A percentile compares a stretch with the other conserved stretches of the same genome.
Conservation (phyloP, 2,888 invertebrate species). For the Agonopterix arenella region DNA sequence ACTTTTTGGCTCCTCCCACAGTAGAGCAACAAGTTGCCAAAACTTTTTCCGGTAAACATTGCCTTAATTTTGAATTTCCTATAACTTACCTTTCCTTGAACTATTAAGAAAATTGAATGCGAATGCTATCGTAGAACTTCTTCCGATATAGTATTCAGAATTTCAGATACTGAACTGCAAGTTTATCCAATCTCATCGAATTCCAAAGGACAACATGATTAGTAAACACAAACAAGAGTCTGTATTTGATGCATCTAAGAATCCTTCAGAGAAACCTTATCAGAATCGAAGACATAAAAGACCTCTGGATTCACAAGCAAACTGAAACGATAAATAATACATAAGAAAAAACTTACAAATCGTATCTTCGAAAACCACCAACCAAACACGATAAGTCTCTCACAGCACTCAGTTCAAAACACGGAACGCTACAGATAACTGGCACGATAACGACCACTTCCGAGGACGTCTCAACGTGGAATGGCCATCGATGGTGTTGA, state of each 20-base stretch:
- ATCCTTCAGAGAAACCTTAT: too few species aligned
- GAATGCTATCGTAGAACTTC: background rate
- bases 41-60: slow-evolving; percentile 5
- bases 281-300: too few species aligned
- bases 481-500: slow-evolving; percentile 44
- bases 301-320: too few species aligned
- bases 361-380: slow-evolving; percentile 20
- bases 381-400: slow-evolving; percentile 43
- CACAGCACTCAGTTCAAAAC: slow-evolving; percentile 57
- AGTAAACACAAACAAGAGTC: too few species aligned
- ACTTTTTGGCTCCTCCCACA: slow-evolving; percentile 46
- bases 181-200: too few species aligned
- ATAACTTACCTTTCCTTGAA: background rate
- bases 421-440: slow-evolving; percentile 30
- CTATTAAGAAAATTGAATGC: background rate
- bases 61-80: background rate
- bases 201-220: too few species aligned
- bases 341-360: slow-evolving; percentile 21
- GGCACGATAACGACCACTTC: slow-evolving; percentile 40
- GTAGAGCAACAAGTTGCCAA: slow-evolving; percentile 48
- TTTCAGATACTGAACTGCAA: too few species aligned
- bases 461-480: slow-evolving; percentile 52
- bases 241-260: too few species aligned
- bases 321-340: background rate
- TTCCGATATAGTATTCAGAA: too few species aligned